Base-by-base conservation (phyloP, 2,888 invertebrate species). In the Chloroclysta siterata region DNA sequence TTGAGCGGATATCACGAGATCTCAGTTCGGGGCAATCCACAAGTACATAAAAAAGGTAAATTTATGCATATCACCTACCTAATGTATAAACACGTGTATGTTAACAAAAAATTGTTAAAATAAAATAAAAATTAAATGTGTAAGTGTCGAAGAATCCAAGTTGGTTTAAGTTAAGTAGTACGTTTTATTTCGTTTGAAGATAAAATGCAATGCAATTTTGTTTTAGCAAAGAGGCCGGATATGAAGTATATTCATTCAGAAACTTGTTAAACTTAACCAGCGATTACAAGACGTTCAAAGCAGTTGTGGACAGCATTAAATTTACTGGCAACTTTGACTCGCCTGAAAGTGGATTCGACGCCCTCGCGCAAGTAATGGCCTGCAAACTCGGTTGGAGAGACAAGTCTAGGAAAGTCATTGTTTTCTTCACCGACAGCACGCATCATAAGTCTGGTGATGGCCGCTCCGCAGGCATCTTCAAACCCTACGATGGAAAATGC, bases 261-360 rank as follows among this genome's bases (percentile, higher is more conserved):
- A 95, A 98, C 84, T 95, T 95, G 70, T 92, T 97, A 83, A 93
- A 93, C 36, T 84, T 98, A 54, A 95, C 94, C 10, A 83, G 87
- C 5, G 88, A 96, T 68, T 91, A 94, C 2, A 70, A 80, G 0
- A 75, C 66, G 44, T 94, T 94, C 72, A 75, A 87, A 70, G 64
- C 74, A 0, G 73, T 82, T 52, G 87, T 95, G 0, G 84, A 85
- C 0, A 70, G 78, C 0, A 90, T 92, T 0, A 70, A 80, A 6
- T 81, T 90, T 29, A 94, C 94, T 0, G 83, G 81, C 1, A 95
- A 95, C 83, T 79, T 95, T 60, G 97, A 97, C 78, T 77, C 85
- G 0, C 97, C 96, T 0, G 98, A 98, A 88, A 97, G 97, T 7
- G 97, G 97, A 0, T 94, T 98, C 53, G 98, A 98, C 82, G 98